Base-by-base conservation (phyloP, 2,113 vertebrate genomes). In the Brienomyrus longianalis region DNA sequence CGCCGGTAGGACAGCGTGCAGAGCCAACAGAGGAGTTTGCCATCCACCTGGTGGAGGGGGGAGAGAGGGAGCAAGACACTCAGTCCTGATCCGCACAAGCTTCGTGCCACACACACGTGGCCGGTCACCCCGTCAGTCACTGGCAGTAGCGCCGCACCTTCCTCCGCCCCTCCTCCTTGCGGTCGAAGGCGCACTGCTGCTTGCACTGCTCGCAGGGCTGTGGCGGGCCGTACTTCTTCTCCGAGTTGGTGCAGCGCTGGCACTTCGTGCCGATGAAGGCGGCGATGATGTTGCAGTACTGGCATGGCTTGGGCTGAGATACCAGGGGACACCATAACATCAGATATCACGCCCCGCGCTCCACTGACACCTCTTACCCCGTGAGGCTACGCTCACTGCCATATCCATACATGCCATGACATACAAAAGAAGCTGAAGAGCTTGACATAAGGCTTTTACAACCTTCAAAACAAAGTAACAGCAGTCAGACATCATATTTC, bases 251-350 rank as follows among this genome's bases (percentile, higher is more conserved):
- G 92, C 98, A 99, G 88, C 98, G 98, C 93, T 99, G 98, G 93
- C 98, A 99, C 94, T 99, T 99, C 59, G 98, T 99, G 90, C 98
- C 98, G 62, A 99, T 99, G 92, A 99, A 99, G 0, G 98, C 98
- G 89, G 98, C 98, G 90, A 99, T 99, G 90, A 99, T 99, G 95
- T 99, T 99, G 97, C 98, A 99, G 96, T 99, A 99, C 93, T 99
- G 98, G 94, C 98, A 99, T 88, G 98, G 98, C 92, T 99, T 99
- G 90, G 98, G 98, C 98, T 99, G 94, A 19, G 80, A 17, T 21
- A 56, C 54, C 21, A 45, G 48, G 27, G 8, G 70, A 85, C 17
- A 43, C 31, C 31, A 31, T 13, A 31, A 31, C 62, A 13, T 31
- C 62, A 27, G 10, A 31, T 5, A 13, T 70, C 62, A 13, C 0